These are phyloP conservation scores for mouse (Mus musculus) DNA, from an alignment of 2,113 vertebrate species.

Conservation along the genomic window GRCm39 chr4:144623501-144624000, in stretches of 20 bases:
- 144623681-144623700: background rate
- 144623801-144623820: background rate
- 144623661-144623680: background rate
- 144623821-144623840: background rate
- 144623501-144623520: background rate
- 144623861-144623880: background rate
- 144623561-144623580: background rate
- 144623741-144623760: too few species aligned
- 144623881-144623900: background rate
- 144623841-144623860: too few species aligned
- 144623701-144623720: slow-evolving; percentile 6
- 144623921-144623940: background rate
- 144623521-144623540: too few species aligned
- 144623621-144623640: background rate
- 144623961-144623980: background rate
- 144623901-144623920: background rate
- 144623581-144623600: background rate
- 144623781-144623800: slow-evolving; percentile 32
- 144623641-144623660: background rate
- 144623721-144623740: background rate
- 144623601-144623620: background rate
- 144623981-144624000: background rate
- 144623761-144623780: slow-evolving; percentile 42
- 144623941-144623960: background rate
- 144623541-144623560: background rate